Percentiles rank a stretch among this genome's conserved stretches.
These are phyloP conservation scores for Aphaenogaster floridana DNA, from an alignment of 1,140 invertebrate genomes.

Conservation along the genomic window DNA sequence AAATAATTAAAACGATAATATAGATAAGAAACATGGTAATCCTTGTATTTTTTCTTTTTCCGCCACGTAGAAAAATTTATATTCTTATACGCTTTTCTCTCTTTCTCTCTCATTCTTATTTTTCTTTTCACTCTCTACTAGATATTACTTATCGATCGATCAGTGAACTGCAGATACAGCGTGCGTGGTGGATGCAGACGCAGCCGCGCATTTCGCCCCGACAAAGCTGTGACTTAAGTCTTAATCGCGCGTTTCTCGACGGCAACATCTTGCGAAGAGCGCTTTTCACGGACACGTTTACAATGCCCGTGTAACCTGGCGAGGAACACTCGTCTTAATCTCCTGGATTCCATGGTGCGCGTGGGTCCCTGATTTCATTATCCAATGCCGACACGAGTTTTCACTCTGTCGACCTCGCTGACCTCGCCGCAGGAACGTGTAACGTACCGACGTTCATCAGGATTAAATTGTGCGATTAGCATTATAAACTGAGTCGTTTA, in stretches of 20 bases:
- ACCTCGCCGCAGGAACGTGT: neutral
- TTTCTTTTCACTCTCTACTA: neutral
- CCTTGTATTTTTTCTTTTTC: neutral
- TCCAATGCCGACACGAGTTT: conserved; percentile 21
- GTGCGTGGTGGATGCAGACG: conserved; percentile 18
- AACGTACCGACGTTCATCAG: neutral
- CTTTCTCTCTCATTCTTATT: neutral
- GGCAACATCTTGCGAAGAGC: neutral
- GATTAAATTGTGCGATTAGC: neutral
- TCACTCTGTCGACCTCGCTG: conserved; percentile 8
- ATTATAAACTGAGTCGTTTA: neutral
- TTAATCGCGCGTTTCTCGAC: conserved; percentile 5
- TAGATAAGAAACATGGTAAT: neutral
- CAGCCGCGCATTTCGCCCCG: neutral
- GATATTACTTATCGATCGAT: conserved; percentile 41
- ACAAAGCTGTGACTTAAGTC: conserved; percentile 2
- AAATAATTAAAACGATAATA: neutral
- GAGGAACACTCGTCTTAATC: conserved; percentile 8
- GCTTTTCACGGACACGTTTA: neutral
- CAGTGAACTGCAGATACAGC: conserved; percentile 22
- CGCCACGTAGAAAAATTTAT: neutral
- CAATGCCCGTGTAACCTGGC: neutral
- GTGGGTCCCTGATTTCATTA: conserved; percentile 35
- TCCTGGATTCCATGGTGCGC: neutral
- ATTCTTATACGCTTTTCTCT: neutral